phyloP scores from a whole-genome alignment of 2,888 invertebrate species.

The Tribolium freemani region DNA sequence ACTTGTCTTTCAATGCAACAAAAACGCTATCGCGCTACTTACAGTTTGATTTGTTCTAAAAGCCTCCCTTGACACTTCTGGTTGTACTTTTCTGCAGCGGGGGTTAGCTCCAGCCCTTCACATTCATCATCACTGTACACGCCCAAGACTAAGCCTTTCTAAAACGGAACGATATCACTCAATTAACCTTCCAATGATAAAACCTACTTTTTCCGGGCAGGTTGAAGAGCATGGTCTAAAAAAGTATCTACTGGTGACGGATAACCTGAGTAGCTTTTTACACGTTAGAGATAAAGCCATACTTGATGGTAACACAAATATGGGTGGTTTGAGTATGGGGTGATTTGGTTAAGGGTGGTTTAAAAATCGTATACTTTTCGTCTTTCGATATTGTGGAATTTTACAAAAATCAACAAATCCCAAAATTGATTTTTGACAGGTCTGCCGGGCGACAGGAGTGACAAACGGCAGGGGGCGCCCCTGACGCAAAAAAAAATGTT shows the following conservation, averaged over 20 bases:
- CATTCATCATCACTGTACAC: slow-evolving; percentile 68
- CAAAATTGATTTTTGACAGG: slow-evolving; percentile 47
- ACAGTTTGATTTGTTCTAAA: slow-evolving; percentile 69
- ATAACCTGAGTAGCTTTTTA: slow-evolving; percentile 58
- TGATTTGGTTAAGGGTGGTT: background rate
- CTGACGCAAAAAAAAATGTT: background rate
- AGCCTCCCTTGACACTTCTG: slow-evolving; percentile 68
- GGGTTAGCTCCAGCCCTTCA: slow-evolving; percentile 67
- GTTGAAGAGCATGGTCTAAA: slow-evolving; percentile 48
- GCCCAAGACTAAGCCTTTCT: slow-evolving; percentile 73
- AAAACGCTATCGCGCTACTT: slow-evolving; percentile 61
- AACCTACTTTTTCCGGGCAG: slow-evolving; percentile 48
- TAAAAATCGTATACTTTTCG: background rate
- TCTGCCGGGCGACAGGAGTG: slow-evolving; percentile 8
- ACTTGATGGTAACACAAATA: slow-evolving; percentile 14
- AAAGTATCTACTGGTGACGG: slow-evolving; percentile 47
- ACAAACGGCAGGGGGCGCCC: background rate
- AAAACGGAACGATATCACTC: slow-evolving; percentile 32
- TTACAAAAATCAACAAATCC: slow-evolving; percentile 33
- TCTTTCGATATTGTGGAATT: background rate
- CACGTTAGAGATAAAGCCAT: slow-evolving; percentile 54
- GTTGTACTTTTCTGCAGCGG: slow-evolving; percentile 69
- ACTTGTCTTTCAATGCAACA: background rate
- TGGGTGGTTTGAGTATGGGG: background rate
- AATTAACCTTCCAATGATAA: slow-evolving; percentile 10